Evolutionary conservation across 2,113 vertebrate genomes (phyloP).

Genomic region (Leucosticte australis): DNA sequence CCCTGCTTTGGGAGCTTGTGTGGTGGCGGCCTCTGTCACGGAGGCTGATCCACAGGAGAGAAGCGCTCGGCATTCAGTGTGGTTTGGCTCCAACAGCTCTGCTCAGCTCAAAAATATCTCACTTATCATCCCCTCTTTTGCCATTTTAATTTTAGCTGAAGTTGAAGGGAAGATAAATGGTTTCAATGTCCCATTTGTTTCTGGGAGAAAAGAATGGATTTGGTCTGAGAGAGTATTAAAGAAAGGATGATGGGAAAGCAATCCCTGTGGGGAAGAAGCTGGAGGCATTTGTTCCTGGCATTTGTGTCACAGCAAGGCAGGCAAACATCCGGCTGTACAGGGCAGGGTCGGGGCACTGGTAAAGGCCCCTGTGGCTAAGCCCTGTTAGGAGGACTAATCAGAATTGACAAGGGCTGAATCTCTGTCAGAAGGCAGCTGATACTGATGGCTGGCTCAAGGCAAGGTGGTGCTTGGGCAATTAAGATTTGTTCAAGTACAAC

Average conservation of each 20-base stretch:
- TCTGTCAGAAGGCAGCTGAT: not conserved
- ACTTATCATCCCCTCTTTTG: not conserved
- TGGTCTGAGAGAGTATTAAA: not conserved
- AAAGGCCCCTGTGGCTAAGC: not conserved
- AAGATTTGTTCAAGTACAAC: not conserved
- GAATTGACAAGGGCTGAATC: accelerated
- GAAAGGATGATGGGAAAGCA: not conserved
- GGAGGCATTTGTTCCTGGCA: not conserved
- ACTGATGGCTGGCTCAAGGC: not conserved
- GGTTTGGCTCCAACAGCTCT: not conserved
- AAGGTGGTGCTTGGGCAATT: not conserved
- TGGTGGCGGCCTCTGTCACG: not conserved
- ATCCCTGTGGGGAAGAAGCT: not conserved
- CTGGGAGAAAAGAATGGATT: not conserved
- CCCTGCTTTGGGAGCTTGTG: accelerated
- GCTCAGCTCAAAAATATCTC: not conserved
- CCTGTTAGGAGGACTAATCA: not conserved
- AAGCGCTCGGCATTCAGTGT: not conserved
- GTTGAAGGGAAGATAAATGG: not conserved
- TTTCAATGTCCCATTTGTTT: not conserved
- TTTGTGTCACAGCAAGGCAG: not conserved
- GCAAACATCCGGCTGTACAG: not conserved
- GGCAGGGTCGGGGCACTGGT: not conserved
- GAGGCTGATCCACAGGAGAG: not conserved
- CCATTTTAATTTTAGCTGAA: not conserved